Percentiles rank a stretch among this genome's conserved stretches.
phyloP scores from a whole-genome alignment of 1,140 invertebrate genomes.

The Trichogramma pretiosum region DNA sequence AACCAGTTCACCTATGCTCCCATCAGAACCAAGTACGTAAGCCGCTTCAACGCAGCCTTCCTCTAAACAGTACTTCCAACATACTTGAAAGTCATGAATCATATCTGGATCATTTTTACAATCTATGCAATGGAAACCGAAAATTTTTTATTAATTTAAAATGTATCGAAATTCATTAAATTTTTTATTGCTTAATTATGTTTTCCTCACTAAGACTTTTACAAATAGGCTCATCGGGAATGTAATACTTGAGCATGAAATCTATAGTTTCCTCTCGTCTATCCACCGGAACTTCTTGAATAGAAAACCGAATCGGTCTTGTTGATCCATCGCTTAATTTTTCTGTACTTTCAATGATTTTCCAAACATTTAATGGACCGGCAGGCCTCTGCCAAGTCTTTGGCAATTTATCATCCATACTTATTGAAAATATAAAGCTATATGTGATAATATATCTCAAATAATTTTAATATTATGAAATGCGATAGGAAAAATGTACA shows the following conservation, averaged over 20 bases:
- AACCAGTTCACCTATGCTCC: constrained; percentile 26
- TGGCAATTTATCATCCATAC: background rate
- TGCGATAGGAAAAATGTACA: too few species aligned
- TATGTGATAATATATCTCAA: too few species aligned
- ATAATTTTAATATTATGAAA: too few species aligned
- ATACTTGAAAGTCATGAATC: constrained; percentile 13
- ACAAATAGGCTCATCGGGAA: constrained; percentile 30
- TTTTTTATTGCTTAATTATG: constrained; percentile 3
- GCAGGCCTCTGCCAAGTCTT: background rate
- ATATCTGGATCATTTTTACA: constrained; percentile 21
- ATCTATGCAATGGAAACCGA: too few species aligned
- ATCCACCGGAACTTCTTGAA: constrained; percentile 37
- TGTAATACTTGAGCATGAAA: constrained; percentile 29
- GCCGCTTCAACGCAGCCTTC: constrained; percentile 28
- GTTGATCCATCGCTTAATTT: background rate
- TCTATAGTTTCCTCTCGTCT: constrained; percentile 30
- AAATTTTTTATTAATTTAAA: too few species aligned
- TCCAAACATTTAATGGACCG: constrained; percentile 19
- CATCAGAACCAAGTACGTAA: constrained; percentile 23
- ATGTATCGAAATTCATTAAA: too few species aligned
- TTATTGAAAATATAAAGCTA: too few species aligned
- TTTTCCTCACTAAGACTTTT: constrained; percentile 24
- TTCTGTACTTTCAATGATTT: constrained; percentile 7
- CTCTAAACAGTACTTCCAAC: constrained; percentile 24
- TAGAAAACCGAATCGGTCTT: constrained; percentile 21